Conservation (phyloP, 2,888 invertebrate species). For the Cartodere bifasciata region DNA sequence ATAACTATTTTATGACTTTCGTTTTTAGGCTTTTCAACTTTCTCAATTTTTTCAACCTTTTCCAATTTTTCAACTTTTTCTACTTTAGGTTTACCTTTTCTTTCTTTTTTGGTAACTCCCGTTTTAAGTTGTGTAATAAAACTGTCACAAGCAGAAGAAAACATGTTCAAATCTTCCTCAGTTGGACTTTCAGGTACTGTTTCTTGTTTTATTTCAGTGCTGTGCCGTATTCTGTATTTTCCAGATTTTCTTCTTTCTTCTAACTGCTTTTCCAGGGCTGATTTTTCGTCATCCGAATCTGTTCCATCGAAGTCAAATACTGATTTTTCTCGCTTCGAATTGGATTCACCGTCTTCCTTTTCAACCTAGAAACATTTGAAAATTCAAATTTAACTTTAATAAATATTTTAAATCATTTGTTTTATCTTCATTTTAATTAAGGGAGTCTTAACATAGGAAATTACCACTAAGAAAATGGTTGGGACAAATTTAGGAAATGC, state of each 20-base stretch:
- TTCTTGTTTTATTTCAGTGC: slow-evolving; percentile 24
- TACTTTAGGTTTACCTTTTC: slow-evolving; percentile 37
- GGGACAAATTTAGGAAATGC: too few species aligned
- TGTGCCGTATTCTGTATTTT: slow-evolving; percentile 47
- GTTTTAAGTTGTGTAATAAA: slow-evolving; percentile 63
- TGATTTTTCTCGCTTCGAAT: too few species aligned
- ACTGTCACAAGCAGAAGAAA: slow-evolving; percentile 63
- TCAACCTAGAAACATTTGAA: too few species aligned
- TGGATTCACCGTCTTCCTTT: too few species aligned
- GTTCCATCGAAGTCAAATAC: slow-evolving; percentile 52
- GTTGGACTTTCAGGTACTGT: slow-evolving; percentile 4
- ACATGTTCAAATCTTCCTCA: slow-evolving; percentile 41
- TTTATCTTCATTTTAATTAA: too few species aligned
- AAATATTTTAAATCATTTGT: too few species aligned
- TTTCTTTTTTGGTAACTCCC: slow-evolving; percentile 45
- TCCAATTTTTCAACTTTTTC: slow-evolving; percentile 26
- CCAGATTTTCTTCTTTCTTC: slow-evolving; percentile 48
- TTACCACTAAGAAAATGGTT: too few species aligned
- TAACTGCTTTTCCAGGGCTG: slow-evolving; percentile 51
- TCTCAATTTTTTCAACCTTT: slow-evolving; percentile 16
- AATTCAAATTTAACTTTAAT: too few species aligned
- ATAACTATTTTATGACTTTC: slow-evolving; percentile 17
- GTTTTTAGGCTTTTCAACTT: neutral
- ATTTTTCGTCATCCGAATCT: slow-evolving; percentile 49
- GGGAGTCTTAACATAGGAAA: too few species aligned